Conservation (phyloP, 1,140 invertebrate genomes). For the Brachionus calyciflorus region DNA sequence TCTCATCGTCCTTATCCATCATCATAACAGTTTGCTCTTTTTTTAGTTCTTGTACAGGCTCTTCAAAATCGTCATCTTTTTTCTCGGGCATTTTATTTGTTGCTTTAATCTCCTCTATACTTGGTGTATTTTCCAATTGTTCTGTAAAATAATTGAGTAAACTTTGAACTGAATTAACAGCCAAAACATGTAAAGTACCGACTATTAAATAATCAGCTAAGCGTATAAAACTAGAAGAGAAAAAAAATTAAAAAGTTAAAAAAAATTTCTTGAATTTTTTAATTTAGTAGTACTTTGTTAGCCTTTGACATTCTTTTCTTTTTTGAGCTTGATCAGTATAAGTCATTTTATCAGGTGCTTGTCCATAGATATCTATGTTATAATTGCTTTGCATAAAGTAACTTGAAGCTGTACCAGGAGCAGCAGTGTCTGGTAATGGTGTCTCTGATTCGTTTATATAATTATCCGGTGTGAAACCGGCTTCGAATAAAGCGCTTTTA, state of each 20-base stretch:
- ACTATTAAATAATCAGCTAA: conserved; percentile 72
- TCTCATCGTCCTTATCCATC: conserved; percentile 52
- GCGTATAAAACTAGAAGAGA: conserved; percentile 68
- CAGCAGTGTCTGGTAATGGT: conserved; percentile 8
- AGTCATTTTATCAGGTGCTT: conserved; percentile 67
- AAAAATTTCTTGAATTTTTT: conserved; percentile 47
- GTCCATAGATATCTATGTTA: conserved; percentile 61
- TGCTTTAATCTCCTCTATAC: conserved; percentile 55
- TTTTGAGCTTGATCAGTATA: conserved; percentile 79
- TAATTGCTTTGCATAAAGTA: conserved; percentile 42
- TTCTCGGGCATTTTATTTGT: conserved; percentile 53
- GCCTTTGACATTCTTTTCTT: conserved; percentile 69
- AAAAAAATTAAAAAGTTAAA: conserved; percentile 13
- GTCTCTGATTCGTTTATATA: conserved; percentile 58
- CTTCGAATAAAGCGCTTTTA: conserved; percentile 69
- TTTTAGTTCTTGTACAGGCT: conserved; percentile 32
- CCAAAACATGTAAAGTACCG: conserved; percentile 68
- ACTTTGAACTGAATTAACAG: conserved; percentile 67
- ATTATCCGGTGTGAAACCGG: conserved; percentile 71
- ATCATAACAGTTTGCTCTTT: conserved; percentile 56
- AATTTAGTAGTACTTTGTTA: conserved; percentile 72
- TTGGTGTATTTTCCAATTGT: conserved; percentile 66
- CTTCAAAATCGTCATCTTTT: conserved; percentile 37
- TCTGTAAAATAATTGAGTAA: conserved; percentile 65
- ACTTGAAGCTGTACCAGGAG: conserved; percentile 25